Evolutionary conservation across 2,113 vertebrate species (phyloP).

Genomic region (Brachyhypopomus occidentalis): DNA sequence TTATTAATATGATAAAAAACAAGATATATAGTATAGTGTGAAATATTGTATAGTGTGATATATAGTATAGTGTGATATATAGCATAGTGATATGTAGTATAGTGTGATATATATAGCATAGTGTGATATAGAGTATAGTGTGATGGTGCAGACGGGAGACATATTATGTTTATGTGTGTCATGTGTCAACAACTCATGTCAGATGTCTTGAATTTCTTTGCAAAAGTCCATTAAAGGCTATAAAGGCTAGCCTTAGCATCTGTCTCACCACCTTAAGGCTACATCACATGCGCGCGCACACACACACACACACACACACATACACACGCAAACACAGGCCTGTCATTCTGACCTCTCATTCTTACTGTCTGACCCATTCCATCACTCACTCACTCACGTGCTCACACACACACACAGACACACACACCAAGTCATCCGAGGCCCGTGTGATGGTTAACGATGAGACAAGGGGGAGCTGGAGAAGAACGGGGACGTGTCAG

Average conservation of each 20-base stretch:
- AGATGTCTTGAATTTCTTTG: conserved; percentile 48
- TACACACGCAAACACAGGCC: not conserved
- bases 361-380: conserved; percentile 26
- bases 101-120: too few species aligned
- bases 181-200: conserved; percentile 52
- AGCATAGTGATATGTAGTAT: too few species aligned
- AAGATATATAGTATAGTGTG: too few species aligned
- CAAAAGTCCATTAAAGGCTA: not conserved
- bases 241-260: conserved; percentile 37
- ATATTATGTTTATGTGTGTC: conserved; percentile 4
- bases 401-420: conserved; percentile 28
- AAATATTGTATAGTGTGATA: too few species aligned
- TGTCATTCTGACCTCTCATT: conserved; percentile 33
- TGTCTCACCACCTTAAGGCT: conserved; percentile 41
- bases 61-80: conserved; percentile 28
- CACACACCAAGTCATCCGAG: conserved; percentile 23
- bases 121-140: conserved; percentile 2
- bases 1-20: too few species aligned
- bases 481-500: conserved; percentile 4
- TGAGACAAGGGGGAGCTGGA: not conserved
- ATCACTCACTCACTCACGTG: conserved; percentile 4
- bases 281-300: conserved; percentile 5
- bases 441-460: conserved; percentile 26
- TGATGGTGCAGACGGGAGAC: conserved; percentile 17
- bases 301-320: conserved; percentile 19